These are phyloP conservation scores for Leptinotarsa rubiginosa DNA, from an alignment of 2,888 invertebrate genomes.

Conservation along the genomic window DNA sequence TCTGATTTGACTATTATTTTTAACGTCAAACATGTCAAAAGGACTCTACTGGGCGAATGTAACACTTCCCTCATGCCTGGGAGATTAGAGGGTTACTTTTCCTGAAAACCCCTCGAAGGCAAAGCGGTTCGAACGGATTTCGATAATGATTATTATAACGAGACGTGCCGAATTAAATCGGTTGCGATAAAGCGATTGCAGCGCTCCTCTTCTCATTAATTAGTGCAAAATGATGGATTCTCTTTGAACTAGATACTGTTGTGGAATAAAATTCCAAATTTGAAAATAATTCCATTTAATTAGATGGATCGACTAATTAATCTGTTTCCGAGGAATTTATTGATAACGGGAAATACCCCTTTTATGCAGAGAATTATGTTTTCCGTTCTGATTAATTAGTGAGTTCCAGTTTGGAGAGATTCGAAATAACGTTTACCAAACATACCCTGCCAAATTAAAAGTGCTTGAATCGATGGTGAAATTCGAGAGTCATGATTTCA, in stretches of 20 bases:
- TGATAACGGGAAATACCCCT: constrained; percentile 33
- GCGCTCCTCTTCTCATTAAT: constrained; percentile 43
- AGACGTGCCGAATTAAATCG: constrained; percentile 46
- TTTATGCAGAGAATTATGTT: constrained; percentile 21
- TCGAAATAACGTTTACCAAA: constrained; percentile 24
- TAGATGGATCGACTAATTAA: constrained; percentile 43
- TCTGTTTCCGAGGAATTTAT: constrained; percentile 33
- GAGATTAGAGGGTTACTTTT: neutral
- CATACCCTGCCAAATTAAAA: constrained; percentile 15
- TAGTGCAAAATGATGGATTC: constrained; percentile 44
- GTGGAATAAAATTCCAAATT: constrained; percentile 40
- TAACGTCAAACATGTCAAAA: neutral
- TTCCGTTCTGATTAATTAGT: constrained; percentile 26
- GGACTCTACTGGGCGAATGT: neutral
- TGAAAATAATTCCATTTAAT: constrained; percentile 41
- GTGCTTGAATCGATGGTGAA: constrained; percentile 13
- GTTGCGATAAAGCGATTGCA: constrained; percentile 43
- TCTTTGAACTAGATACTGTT: constrained; percentile 44
- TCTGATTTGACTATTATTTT: no score
- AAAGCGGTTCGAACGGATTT: neutral
- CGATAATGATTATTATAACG: constrained; percentile 14
- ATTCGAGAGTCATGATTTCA: constrained; percentile 5
- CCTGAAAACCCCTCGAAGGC: neutral
- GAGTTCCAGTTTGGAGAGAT: constrained; percentile 14
- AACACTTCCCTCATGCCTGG: neutral